A percentile compares a stretch with the other conserved stretches of the same genome.
These are phyloP conservation scores for Listrodromus nycthemerus DNA, from an alignment of 2,888 invertebrate species.

Conservation along the genomic window DNA sequence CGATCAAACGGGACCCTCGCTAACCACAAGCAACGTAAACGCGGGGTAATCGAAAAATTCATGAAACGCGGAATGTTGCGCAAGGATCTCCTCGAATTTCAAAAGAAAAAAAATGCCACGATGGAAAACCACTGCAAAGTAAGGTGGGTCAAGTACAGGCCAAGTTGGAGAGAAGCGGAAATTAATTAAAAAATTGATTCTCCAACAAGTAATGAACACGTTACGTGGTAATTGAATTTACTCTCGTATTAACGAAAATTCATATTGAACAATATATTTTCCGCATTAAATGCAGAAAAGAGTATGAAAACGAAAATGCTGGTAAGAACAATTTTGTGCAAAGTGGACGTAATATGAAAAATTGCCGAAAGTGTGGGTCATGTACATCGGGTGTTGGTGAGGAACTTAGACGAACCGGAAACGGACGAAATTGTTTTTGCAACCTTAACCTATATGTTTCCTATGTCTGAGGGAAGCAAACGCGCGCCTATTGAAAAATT, in stretches of 20 bases:
- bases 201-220: neutral
- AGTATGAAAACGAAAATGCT: no score
- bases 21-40: neutral
- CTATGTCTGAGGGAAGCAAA: neutral
- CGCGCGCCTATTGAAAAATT: neutral
- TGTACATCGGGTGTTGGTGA: no score
- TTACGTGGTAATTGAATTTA: no score
- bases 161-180: neutral
- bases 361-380: neutral
- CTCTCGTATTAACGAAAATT: no score
- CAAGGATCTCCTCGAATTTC: neutral
- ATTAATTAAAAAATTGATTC: neutral
- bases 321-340: no score
- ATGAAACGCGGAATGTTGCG: neutral
- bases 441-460: neutral
- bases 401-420: neutral
- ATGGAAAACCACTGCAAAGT: no score
- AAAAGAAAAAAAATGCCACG: neutral
- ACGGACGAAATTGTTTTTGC: neutral
- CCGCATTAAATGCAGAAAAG: no score
- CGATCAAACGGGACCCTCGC: slow-evolving; percentile 24
- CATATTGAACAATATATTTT: no score
- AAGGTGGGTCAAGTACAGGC: no score
- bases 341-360: no score
- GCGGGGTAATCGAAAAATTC: slow-evolving; percentile 13